Percentiles rank a stretch among this genome's conserved stretches.
Evolutionary conservation across 2,797 vertebrate species (phyloP).

Genomic region (Eidolon dupreanum): DNA sequence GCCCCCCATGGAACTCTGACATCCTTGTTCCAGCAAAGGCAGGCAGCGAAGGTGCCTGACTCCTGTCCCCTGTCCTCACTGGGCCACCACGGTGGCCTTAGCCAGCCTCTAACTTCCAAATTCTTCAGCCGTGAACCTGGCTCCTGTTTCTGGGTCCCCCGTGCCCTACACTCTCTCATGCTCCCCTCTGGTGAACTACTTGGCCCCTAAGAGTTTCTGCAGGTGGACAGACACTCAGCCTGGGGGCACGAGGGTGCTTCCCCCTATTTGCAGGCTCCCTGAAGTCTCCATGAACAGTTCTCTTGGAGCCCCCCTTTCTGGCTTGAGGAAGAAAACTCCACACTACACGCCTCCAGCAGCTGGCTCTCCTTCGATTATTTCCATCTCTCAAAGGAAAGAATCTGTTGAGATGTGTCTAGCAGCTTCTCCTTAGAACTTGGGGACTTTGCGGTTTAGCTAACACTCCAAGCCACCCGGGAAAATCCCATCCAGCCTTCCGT

Average conservation of each 20-base stretch:
- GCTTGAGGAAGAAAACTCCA: not conserved
- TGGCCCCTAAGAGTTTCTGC: not conserved
- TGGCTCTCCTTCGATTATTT: not conserved
- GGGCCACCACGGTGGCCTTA: not conserved
- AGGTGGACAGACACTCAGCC: not conserved
- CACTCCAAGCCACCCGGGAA: not conserved
- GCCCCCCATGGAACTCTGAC: not conserved
- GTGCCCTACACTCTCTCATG: rapidly evolving
- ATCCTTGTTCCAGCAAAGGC: not conserved
- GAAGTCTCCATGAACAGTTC: too few relatives aligned
- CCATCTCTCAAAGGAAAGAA: not conserved
- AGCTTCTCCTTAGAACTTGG: not conserved
- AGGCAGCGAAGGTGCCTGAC: not conserved
- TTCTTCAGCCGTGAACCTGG: not conserved
- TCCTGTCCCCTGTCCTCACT: not conserved
- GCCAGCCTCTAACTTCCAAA: not conserved
- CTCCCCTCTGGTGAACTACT: not conserved
- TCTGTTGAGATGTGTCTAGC: not conserved
- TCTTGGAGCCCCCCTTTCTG: not conserved
- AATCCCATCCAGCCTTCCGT: not conserved
- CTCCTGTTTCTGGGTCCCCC: not conserved
- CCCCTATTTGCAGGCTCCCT: not conserved
- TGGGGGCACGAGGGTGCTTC: too few relatives aligned
- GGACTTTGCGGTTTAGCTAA: not conserved
- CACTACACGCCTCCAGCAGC: not conserved